Evolutionary conservation across 2,113 vertebrate species (phyloP), one percentile per base, ranked within the genome.

Genomic region (Hippocampus comes): DNA sequence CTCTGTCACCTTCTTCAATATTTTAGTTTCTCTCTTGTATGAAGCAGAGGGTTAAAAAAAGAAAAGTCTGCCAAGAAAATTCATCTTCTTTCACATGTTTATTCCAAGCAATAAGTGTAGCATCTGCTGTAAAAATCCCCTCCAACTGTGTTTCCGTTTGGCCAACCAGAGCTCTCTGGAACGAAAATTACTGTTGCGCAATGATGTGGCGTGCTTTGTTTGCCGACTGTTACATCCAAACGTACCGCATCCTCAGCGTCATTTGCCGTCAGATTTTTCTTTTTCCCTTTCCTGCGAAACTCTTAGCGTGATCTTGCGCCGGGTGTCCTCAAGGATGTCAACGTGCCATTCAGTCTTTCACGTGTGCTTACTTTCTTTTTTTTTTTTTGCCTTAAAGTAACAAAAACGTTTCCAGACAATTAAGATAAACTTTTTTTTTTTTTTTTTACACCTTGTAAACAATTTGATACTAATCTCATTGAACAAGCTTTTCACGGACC

Each of bases 31-130:
- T 74, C 93, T 79, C 93, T 91, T 93, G 56, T 90, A 48, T 15
- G 20, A 84, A 91, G 90, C 80, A 56, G 15, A 61, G 82, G 73
- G 81, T 72, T 78, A 90, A 91, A 87, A 51, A 51, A 51, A 51
- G 2, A 43, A 43, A 89, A 90, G 91, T 81, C 77, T 84, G 91
- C 89, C 91, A 94, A 90, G 92, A 92, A 94, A 78, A 74, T 70
- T 21, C 78, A 85, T 83, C 46, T 71, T 70, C 75, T 85, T 43
- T 84, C 73, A 1, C 21, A 61, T 72, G 76, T 93, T 90, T 92
- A 90, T 91, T 70, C 79, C 48, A 91, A 94, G 92, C 94, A 93
- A 94, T 97, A 95, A 94, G 96, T 95, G 96, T 95, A 95, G 94
- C 92, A 91, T 90, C 91, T 88, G 75, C 81, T 82, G 51, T 79